Evolutionary conservation across 2,113 vertebrate genomes (phyloP).

Genomic region (Charadrius vociferus): DNA sequence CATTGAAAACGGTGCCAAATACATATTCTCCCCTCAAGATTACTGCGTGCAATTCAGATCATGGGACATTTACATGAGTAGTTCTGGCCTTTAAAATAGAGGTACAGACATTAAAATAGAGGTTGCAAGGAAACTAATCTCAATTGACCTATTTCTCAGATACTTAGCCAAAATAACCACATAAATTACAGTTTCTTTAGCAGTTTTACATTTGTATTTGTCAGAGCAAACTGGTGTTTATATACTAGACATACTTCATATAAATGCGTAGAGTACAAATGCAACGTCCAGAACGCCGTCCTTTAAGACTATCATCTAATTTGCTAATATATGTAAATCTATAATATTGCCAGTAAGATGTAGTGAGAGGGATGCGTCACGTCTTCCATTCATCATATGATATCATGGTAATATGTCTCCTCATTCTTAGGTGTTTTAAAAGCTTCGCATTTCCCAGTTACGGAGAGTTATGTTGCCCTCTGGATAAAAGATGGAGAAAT

Average conservation of each 20-base stretch:
- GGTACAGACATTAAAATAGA: not conserved
- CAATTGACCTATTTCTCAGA: not conserved
- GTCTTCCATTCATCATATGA: not conserved
- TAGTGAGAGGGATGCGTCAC: not conserved
- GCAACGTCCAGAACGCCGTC: not conserved
- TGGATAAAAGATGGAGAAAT: slow-evolving; percentile 61
- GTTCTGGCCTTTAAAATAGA: not conserved
- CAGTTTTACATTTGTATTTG: slow-evolving; percentile 4
- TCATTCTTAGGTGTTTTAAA: slow-evolving; percentile 8
- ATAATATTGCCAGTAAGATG: not conserved
- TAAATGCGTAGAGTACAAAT: not conserved
- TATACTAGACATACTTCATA: not conserved
- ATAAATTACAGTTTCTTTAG: not conserved
- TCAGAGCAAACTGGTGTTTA: not conserved
- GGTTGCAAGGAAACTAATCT: not conserved
- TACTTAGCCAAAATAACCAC: not conserved
- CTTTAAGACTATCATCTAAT: not conserved
- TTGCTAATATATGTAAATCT: not conserved
- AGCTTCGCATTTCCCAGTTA: slow-evolving; percentile 9
- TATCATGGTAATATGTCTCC: not conserved
- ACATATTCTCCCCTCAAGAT: not conserved
- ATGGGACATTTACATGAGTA: slow-evolving; percentile 6
- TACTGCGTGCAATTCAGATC: not conserved
- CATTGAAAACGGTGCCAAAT: not conserved
- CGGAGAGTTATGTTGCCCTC: slow-evolving; percentile 59